phyloP scores from a whole-genome alignment of 2,113 vertebrate species.

The Tylochromis polylepis region DNA sequence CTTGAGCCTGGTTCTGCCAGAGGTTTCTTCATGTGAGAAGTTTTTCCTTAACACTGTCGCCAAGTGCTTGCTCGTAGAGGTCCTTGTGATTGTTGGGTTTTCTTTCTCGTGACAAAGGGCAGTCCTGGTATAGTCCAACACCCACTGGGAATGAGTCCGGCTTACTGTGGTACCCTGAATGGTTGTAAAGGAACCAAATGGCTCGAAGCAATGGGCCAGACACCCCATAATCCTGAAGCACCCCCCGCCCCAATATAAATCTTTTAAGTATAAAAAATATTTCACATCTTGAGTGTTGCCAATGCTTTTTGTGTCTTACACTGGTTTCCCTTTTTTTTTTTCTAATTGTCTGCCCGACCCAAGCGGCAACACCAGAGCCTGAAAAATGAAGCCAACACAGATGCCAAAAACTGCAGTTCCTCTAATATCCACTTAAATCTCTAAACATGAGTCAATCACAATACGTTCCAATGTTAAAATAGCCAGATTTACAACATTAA shows the following conservation, averaged over 20 bases:
- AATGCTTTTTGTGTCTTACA: too few relatives aligned
- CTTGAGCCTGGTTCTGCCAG: accelerated
- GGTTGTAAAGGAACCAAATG: neutral
- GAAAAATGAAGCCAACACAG: neutral
- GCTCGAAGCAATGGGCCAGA: too few relatives aligned
- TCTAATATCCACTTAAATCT: neutral
- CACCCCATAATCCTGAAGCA: too few relatives aligned
- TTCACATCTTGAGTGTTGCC: too few relatives aligned
- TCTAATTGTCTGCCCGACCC: accelerated
- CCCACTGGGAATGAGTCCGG: accelerated
- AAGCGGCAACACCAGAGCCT: neutral
- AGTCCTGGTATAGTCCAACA: neutral
- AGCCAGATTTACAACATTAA: neutral
- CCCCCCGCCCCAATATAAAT: too few relatives aligned
- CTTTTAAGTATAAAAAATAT: too few relatives aligned
- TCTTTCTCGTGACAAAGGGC: neutral
- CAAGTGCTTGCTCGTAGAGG: neutral
- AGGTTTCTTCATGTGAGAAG: neutral
- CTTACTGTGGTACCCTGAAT: neutral
- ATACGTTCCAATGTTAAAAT: neutral
- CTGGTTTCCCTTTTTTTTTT: accelerated
- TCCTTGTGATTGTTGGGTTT: neutral
- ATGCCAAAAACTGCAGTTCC: neutral
- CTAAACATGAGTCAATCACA: neutral
- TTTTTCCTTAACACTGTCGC: neutral